Conservation (phyloP, 2,113 vertebrate species). For the Melanotaenia duboulayi region DNA sequence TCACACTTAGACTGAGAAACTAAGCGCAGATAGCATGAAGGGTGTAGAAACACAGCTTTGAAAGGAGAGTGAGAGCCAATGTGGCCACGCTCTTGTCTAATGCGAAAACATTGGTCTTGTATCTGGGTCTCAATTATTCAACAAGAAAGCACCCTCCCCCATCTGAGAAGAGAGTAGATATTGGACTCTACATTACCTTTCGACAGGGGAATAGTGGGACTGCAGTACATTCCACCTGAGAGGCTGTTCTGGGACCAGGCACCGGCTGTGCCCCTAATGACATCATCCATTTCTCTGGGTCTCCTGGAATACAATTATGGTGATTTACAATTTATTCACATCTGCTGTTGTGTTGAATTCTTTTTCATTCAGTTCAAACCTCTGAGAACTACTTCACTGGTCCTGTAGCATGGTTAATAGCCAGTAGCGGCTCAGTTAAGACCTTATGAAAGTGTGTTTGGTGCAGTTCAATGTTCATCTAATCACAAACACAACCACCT, state of each 20-base stretch:
- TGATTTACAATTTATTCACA: constrained; percentile 81
- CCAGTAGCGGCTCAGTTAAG: constrained; percentile 29
- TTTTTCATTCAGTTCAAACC: constrained; percentile 54
- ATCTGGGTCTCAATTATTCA: constrained; percentile 85
- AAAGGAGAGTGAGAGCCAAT: constrained; percentile 57
- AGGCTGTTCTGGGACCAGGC: constrained; percentile 73
- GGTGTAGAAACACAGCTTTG: constrained; percentile 39
- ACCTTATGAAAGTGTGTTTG: constrained; percentile 39
- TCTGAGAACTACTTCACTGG: constrained; percentile 60
- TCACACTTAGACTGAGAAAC: constrained; percentile 27
- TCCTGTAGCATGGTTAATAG: constrained; percentile 39
- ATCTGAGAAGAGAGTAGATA: constrained; percentile 71
- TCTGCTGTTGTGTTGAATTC: constrained; percentile 76
- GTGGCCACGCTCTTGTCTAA: constrained; percentile 71
- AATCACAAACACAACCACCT: constrained; percentile 42
- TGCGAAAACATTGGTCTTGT: constrained; percentile 75
- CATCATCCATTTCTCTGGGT: constrained; percentile 77
- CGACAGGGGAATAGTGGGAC: constrained; percentile 71
- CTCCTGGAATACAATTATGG: constrained; percentile 77
- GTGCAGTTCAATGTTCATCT: constrained; percentile 30
- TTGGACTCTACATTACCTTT: constrained; percentile 82
- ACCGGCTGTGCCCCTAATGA: constrained; percentile 76
- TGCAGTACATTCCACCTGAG: constrained; percentile 76
- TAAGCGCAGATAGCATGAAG: constrained; percentile 29
- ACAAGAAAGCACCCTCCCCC: constrained; percentile 66